Percentiles rank a stretch among this genome's conserved stretches.
phyloP scores from a whole-genome alignment of 2,888 invertebrate species.

The Caenorhabditis zanzibari region DNA sequence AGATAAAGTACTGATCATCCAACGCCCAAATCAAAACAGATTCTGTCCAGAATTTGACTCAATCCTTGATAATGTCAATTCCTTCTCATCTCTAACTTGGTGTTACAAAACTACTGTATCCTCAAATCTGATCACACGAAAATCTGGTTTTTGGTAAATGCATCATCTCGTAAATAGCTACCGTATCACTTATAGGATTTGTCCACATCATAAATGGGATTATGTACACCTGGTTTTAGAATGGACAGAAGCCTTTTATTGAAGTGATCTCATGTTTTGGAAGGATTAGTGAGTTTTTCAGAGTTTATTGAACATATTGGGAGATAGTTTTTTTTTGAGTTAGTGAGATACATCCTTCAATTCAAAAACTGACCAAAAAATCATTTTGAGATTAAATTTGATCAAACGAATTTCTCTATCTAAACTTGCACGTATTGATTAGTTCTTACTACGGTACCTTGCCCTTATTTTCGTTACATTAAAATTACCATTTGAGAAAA shows the following conservation, averaged over 20 bases:
- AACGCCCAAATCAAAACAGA: conserved; percentile 1
- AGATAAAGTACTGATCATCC: not conserved
- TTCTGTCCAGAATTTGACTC: not conserved
- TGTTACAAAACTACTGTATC: conserved; percentile 2
- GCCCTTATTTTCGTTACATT: too few species aligned
- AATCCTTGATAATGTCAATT: conserved; percentile 3
- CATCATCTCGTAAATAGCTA: not conserved
- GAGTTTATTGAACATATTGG: too few species aligned
- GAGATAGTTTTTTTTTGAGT: too few species aligned
- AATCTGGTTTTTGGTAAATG: not conserved
- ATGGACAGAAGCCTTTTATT: not conserved
- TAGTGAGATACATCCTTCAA: too few species aligned
- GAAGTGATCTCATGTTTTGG: not conserved
- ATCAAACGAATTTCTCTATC: too few species aligned
- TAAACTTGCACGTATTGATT: too few species aligned
- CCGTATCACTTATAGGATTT: not conserved
- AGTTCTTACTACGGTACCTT: too few species aligned
- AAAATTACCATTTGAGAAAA: too few species aligned
- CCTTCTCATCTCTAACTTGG: not conserved
- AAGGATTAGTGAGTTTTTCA: not conserved
- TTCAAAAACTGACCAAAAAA: too few species aligned
- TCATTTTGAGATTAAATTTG: too few species aligned
- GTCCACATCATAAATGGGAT: not conserved
- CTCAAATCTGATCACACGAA: not conserved
- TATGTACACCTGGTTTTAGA: not conserved